Base-by-base conservation (phyloP, 2,888 invertebrate species). In the Cinara cedri region DNA sequence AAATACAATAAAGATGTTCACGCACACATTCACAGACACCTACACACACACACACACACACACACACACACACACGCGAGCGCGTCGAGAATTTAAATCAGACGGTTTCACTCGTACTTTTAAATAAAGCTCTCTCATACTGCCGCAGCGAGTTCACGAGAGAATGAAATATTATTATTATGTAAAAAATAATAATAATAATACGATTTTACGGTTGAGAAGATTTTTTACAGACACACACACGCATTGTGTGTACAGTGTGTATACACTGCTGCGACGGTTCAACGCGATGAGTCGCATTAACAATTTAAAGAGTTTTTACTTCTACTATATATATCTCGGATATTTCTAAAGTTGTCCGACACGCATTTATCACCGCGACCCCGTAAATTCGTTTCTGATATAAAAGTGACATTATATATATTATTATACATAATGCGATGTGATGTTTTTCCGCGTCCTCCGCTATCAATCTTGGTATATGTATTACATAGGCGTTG, bases 301-400 rank as follows among this genome's bases (percentile, higher is more conserved):
- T 49, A 72, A 49, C 34, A 51, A 62, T 72, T 63, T 74, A 62
- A 74, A 62, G 26, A 60, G 19, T 34, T 72, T 62, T 70, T 51
- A 19, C 3, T 49, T 10, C 44, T 8, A 14, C 0, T 55, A 6
- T 14, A 6, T 2, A 3, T 54, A 16, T 54, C 54, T 26, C 26
- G 26, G 3, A 4, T 2, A 24, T 24, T 54, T 54, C 13, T 34
- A 54, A 63, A 74, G 34, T 51, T 74, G 42, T 63, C 54, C 44
- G 44, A 65, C 65, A 34, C 55, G 34, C 74, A 75, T 75, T 75
- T 75, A 75, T 75, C 74, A 75, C n/a, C 51, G 42, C 54, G 19
- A 24, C 44, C 74, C 24, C 42, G 54, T 21, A 55, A 72, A 65
- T 74, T 44, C 65, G 42, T 75, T 65, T 24, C 63, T 65, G 74